Conservation (phyloP, 2,113 vertebrate species). For the Oophaga pumilio region DNA sequence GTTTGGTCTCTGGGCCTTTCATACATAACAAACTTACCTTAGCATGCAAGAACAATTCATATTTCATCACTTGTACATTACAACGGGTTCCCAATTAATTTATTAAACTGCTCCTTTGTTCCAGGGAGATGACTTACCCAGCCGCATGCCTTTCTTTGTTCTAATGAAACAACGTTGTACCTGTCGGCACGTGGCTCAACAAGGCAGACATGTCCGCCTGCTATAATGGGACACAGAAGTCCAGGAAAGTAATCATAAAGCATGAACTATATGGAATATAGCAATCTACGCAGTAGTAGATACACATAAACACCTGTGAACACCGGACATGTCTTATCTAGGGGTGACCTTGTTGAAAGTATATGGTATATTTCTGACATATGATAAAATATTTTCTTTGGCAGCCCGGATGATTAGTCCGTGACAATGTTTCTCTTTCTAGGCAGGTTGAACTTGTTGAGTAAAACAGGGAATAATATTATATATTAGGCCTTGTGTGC, state of each 20-base stretch:
- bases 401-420: too few species aligned
- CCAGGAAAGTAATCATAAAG: background rate
- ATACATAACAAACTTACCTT: slow-evolving; percentile 2
- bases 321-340: background rate
- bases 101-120: slow-evolving; percentile 59
- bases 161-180: background rate
- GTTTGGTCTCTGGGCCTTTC: background rate
- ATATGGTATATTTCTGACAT: background rate
- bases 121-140: slow-evolving; percentile 10
- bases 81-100: slow-evolving; percentile 48
- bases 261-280: background rate
- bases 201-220: background rate
- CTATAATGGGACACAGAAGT: background rate
- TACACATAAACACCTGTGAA: background rate
- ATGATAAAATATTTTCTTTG: slow-evolving; percentile 8
- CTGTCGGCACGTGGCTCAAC: slow-evolving; percentile 2
- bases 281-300: too few species aligned
- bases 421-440: slow-evolving; percentile 2
- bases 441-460: background rate
- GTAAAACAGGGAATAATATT: background rate
- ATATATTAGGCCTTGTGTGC: too few species aligned
- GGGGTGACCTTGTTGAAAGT: slow-evolving; percentile 14
- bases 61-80: slow-evolving; percentile 56
- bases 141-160: background rate
- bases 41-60: slow-evolving; percentile 26